Evolutionary conservation across 2,113 vertebrate species (phyloP).

Genomic region (Eonycteris spelaea): DNA sequence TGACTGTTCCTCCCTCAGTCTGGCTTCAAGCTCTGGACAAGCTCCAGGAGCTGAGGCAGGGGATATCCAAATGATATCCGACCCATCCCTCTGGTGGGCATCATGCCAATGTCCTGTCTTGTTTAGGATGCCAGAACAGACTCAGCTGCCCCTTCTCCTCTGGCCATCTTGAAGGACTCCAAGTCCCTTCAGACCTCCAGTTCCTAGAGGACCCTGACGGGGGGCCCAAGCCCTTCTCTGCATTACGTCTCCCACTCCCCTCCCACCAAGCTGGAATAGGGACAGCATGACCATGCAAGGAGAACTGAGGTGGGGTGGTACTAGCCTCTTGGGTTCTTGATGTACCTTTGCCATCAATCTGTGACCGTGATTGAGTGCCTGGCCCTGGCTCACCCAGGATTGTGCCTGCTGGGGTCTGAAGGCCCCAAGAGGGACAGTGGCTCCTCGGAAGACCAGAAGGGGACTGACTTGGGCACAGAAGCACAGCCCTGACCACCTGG

Average conservation of each 20-base stretch:
- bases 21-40: constrained; percentile 24
- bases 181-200: neutral
- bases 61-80: constrained; percentile 42
- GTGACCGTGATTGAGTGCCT: neutral
- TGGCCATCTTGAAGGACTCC: neutral
- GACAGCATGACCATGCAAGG: neutral
- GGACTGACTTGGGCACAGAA: neutral
- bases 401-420: neutral
- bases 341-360: neutral
- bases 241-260: neutral
- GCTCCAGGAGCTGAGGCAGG: constrained; percentile 25
- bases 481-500: neutral
- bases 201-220: neutral
- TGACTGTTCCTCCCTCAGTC: neutral
- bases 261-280: neutral
- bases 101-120: constrained; percentile 37
- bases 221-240: neutral
- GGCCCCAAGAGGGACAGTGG: neutral
- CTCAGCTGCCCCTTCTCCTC: neutral
- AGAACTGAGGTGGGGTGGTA: neutral
- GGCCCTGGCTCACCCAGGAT: neutral
- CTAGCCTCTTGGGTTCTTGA: neutral
- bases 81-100: constrained; percentile 33
- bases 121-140: constrained; percentile 7
- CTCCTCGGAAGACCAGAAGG: neutral